Conservation (phyloP, 2,888 invertebrate genomes). For the Andrena hattorfiana region DNA sequence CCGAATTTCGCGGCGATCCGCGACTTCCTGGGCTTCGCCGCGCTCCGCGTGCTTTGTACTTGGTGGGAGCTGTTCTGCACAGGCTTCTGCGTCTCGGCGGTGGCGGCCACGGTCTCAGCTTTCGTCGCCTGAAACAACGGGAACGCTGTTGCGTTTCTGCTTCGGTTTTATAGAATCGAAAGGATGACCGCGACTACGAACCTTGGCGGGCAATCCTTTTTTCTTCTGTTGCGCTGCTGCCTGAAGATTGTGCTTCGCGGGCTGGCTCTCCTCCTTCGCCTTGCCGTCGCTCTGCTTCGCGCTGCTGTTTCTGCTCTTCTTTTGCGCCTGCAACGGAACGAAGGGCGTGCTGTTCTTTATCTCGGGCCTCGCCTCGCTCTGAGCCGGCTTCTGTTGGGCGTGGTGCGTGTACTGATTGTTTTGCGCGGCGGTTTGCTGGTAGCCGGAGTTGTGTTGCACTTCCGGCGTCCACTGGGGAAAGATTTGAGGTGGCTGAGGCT, state of each 20-base stretch:
- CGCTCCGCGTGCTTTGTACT: constrained; percentile 72
- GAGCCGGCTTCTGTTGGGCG: constrained; percentile 34
- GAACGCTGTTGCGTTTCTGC: too few species aligned
- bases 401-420: constrained; percentile 31
- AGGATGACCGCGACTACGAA: background rate
- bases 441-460: constrained; percentile 62
- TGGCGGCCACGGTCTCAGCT: constrained; percentile 52
- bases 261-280: constrained; percentile 37
- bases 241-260: constrained; percentile 53
- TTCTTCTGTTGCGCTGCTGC: constrained; percentile 49
- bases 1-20: constrained; percentile 84
- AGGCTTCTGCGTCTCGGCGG: constrained; percentile 55
- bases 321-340: constrained; percentile 87
- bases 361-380: constrained; percentile 75
- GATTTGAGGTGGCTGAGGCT: constrained; percentile 44
- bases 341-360: constrained; percentile 83
- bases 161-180: too few species aligned
- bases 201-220: constrained; percentile 55
- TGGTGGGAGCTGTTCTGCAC: constrained; percentile 61
- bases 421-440: constrained; percentile 40
- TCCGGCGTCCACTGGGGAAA: constrained; percentile 63
- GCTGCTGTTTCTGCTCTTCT: constrained; percentile 80
- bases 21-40: constrained; percentile 79
- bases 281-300: constrained; percentile 52
- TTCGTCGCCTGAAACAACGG: constrained; percentile 50